Conservation (phyloP, 2,888 invertebrate species). For the Stenolophus ochropezus region DNA sequence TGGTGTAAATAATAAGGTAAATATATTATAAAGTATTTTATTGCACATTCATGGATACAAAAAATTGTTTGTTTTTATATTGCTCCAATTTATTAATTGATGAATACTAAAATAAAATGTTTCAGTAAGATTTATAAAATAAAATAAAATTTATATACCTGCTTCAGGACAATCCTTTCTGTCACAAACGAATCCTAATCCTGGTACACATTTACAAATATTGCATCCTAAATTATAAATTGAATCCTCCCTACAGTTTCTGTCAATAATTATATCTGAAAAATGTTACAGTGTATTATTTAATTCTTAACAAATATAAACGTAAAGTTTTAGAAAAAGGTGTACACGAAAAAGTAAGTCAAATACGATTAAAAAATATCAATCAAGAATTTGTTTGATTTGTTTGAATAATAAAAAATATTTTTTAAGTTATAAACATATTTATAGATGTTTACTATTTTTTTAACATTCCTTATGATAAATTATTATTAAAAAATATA, state of each 20-base stretch:
- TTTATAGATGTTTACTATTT: too few species aligned
- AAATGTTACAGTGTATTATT: neutral
- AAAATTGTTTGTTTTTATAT: neutral
- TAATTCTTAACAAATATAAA: neutral
- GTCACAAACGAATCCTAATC: conserved; percentile 43
- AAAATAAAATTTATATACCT: conserved; percentile 18
- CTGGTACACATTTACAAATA: conserved; percentile 48
- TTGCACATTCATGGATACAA: neutral
- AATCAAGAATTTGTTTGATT: too few species aligned
- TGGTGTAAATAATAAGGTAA: too few species aligned
- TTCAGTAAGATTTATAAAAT: neutral
- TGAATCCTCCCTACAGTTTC: conserved; percentile 15
- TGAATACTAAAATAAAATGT: conserved; percentile 37
- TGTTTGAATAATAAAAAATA: too few species aligned
- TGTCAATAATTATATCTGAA: conserved; percentile 49
- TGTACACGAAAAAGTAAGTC: too few species aligned
- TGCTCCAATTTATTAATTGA: conserved; percentile 22
- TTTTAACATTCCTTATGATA: too few species aligned
- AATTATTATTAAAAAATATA: too few species aligned
- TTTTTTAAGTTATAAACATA: too few species aligned
- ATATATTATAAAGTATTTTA: too few species aligned
- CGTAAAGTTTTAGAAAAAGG: too few species aligned
- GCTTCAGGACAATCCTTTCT: conserved; percentile 41
- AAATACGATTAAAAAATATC: too few species aligned
- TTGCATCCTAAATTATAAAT: conserved; percentile 41